phyloP scores from a whole-genome alignment of 1,140 invertebrate species.

The Procambarus virginalis region DNA sequence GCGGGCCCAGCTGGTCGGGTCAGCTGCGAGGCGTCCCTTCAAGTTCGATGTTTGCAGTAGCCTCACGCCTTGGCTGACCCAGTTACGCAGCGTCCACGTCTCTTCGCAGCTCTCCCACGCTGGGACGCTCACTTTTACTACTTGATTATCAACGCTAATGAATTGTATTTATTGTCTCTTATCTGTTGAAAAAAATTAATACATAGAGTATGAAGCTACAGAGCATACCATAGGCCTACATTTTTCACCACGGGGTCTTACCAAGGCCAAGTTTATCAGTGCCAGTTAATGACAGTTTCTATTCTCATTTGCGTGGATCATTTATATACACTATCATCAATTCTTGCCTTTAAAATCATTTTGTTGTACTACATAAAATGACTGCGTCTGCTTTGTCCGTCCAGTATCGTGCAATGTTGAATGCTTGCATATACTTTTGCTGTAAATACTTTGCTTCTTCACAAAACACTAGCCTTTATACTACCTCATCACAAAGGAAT shows the following conservation, averaged over 20 bases:
- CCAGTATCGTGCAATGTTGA: not conserved
- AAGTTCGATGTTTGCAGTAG: not conserved
- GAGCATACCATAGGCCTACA: too few species aligned
- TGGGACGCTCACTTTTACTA: not conserved
- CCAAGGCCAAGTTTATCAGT: too few species aligned
- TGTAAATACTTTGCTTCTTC: slow-evolving; percentile 9
- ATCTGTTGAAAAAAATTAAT: too few species aligned
- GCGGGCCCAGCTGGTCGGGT: not conserved
- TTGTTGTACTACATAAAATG: not conserved
- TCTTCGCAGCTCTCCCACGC: not conserved
- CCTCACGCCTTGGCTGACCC: not conserved
- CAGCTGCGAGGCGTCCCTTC: not conserved
- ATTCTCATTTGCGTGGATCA: not conserved
- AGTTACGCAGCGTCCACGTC: not conserved
- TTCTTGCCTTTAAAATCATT: not conserved
- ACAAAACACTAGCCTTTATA: not conserved
- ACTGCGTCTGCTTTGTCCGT: not conserved
- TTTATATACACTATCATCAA: not conserved
- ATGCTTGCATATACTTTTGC: not conserved
- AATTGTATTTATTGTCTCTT: too few species aligned
- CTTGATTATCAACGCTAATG: too few species aligned
- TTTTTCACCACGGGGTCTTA: too few species aligned
- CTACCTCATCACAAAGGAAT: not conserved
- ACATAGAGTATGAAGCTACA: too few species aligned
- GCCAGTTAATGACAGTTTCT: not conserved